Evolutionary conservation across 2,797 vertebrate genomes (phyloP).

Genomic region (Poecilia picta): DNA sequence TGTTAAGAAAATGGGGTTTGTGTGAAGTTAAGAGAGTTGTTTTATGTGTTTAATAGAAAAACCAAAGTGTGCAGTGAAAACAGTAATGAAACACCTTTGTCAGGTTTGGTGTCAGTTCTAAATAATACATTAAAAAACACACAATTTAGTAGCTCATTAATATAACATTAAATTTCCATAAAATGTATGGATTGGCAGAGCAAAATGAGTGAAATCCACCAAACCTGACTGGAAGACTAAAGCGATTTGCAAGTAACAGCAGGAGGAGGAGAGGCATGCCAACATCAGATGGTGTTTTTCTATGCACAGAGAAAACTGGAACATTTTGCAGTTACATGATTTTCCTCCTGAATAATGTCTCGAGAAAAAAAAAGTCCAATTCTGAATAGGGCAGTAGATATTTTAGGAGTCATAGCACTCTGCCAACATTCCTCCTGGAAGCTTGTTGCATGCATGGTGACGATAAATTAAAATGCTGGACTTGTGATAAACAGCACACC

Average conservation of each 20-base stretch:
- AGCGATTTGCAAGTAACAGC: constrained; percentile 23
- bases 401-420: background rate
- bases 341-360: background rate
- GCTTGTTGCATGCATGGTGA: constrained; percentile 19
- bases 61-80: constrained; percentile 42
- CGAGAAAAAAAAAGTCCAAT: background rate
- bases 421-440: background rate
- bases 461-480: constrained; percentile 8
- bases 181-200: constrained; percentile 37
- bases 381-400: background rate
- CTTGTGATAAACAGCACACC: constrained; percentile 13
- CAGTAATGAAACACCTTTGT: background rate
- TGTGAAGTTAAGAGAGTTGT: constrained; percentile 36
- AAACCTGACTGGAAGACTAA: constrained; percentile 27
- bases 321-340: background rate
- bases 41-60: constrained; percentile 21
- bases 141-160: constrained; percentile 32
- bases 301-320: constrained; percentile 1
- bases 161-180: constrained; percentile 14
- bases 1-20: constrained; percentile 47
- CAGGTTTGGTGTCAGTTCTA: constrained; percentile 32
- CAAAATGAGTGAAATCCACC: constrained; percentile 38
- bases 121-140: constrained; percentile 10
- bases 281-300: constrained; percentile 21
- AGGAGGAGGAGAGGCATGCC: constrained; percentile 7